Evolutionary conservation across 1,140 invertebrate species (phyloP), one percentile per base, ranked within the genome.

Genomic region (Teleopsis dalmanni): DNA sequence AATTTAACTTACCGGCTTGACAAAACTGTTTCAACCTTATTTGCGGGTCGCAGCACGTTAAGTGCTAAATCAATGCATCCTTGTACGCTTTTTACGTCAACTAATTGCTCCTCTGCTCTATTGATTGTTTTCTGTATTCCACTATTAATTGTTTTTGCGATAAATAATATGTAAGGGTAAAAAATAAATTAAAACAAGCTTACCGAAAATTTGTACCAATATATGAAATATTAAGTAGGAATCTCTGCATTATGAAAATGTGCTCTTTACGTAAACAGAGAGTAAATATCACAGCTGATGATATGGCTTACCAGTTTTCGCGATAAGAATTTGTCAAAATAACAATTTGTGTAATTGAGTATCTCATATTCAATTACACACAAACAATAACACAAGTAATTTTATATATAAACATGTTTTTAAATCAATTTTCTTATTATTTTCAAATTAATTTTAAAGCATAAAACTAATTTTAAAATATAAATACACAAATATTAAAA

Each of bases 11-110:
- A 84, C 83, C 83, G 79, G 73, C 82, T 84, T 22, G 81, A 82
- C 23, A 79, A 60, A n/a, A 52, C 54, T 5, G 82, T 51, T 34
- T 58, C 56, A 33, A 80, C 78, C 49, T 73, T 70, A 55, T 74
- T 74, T 16, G 57, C 55, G 22, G 78, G 74, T 18, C 55, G 59
- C 26, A 82, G 46, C 44, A 59, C 67, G 46, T 62, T 57, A 22
- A 82, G 60, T 19, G 72, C 80, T 59, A 76, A 60, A 72, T 85
- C 83, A 55, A 84, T 55, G 43, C 75, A 71, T 33, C 83, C 82
- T 73, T 85, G 82, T 33, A 85, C 61, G 16, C 78, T 78, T 52
- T 78, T 75, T 8, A 74, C 70, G 50, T 81, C 78, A 29, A 74
- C 21, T 7, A 56, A 37, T 42, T 54, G 40, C 38, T 53, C 46